Percentiles rank a stretch among this genome's conserved stretches.
Conservation (phyloP, 2,113 vertebrate species). For the Poeciliopsis retropinna region DNA sequence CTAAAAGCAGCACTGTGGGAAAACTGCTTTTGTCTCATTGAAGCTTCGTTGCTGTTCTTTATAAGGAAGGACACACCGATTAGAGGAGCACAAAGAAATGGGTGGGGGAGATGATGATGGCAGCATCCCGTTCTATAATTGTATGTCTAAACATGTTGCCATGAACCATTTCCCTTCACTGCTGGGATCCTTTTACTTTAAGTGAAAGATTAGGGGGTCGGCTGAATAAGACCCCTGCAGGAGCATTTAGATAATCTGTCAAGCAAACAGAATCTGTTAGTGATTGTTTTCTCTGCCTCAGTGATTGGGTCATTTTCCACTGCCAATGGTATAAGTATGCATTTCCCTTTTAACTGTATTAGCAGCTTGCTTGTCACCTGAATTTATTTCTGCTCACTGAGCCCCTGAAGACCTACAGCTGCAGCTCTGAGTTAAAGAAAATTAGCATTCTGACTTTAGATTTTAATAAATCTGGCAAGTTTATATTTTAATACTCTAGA, state of each 20-base stretch:
- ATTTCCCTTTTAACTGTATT: slow-evolving; percentile 28
- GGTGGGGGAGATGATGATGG: neutral
- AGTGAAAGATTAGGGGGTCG: slow-evolving; percentile 27
- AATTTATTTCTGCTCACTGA: slow-evolving; percentile 19
- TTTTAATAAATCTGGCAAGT: slow-evolving; percentile 7
- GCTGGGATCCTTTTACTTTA: slow-evolving; percentile 24
- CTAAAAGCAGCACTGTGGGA: slow-evolving; percentile 5
- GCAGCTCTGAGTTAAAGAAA: slow-evolving; percentile 20
- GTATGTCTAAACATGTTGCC: neutral
- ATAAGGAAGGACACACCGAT: slow-evolving; percentile 17
- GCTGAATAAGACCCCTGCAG: slow-evolving; percentile 2
- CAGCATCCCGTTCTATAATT: slow-evolving; percentile 12
- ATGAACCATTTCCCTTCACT: slow-evolving; percentile 11
- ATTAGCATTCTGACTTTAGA: slow-evolving; percentile 12
- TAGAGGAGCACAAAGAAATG: neutral
- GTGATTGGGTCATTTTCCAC: slow-evolving; percentile 38
- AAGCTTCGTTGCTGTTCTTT: neutral
- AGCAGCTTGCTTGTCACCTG: slow-evolving; percentile 32
- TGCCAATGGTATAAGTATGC: slow-evolving; percentile 33
- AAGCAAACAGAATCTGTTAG: slow-evolving; percentile 28
- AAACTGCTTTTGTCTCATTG: slow-evolving; percentile 5
- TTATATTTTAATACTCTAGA: neutral
- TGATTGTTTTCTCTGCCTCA: slow-evolving; percentile 44
- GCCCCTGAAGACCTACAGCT: slow-evolving; percentile 32
- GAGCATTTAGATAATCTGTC: slow-evolving; percentile 36